A percentile compares a stretch with the other conserved stretches of the same genome.
phyloP scores from a whole-genome alignment of 1,140 invertebrate genomes.

The Bactericera cockerelli region DNA sequence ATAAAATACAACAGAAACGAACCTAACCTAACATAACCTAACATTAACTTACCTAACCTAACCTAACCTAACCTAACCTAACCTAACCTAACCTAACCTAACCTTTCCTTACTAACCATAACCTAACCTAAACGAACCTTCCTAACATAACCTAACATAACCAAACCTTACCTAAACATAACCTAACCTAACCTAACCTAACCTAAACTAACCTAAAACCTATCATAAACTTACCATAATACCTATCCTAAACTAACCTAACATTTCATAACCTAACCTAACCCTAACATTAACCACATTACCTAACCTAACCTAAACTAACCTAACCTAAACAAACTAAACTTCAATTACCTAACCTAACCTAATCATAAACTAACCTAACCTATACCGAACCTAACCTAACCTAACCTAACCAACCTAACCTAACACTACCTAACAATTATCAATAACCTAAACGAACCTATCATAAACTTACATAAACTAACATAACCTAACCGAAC shows the following conservation, averaged over 20 bases:
- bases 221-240: too few relatives aligned
- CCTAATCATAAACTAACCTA: constrained; percentile 25
- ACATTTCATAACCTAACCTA: constrained; percentile 20
- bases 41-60: constrained; percentile 17
- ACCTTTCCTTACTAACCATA: too few relatives aligned
- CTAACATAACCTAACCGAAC: too few relatives aligned
- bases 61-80: constrained; percentile 27
- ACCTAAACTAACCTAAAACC: too few relatives aligned
- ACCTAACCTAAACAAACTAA: constrained; percentile 25
- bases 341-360: constrained; percentile 26
- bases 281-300: constrained; percentile 17
- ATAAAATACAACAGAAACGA: constrained; percentile 20
- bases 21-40: constrained; percentile 20
- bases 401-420: constrained; percentile 18
- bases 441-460: constrained; percentile 26
- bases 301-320: constrained; percentile 15
- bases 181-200: constrained; percentile 14
- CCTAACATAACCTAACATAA: constrained; percentile 11
- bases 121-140: constrained; percentile 12
- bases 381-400: constrained; percentile 21
- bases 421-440: constrained; percentile 21
- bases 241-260: constrained; percentile 18
- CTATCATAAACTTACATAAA: too few relatives aligned
- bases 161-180: constrained; percentile 16
- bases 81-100: constrained; percentile 12